phyloP scores from a whole-genome alignment of 2,888 invertebrate species.

The Pristionchus mayeri region DNA sequence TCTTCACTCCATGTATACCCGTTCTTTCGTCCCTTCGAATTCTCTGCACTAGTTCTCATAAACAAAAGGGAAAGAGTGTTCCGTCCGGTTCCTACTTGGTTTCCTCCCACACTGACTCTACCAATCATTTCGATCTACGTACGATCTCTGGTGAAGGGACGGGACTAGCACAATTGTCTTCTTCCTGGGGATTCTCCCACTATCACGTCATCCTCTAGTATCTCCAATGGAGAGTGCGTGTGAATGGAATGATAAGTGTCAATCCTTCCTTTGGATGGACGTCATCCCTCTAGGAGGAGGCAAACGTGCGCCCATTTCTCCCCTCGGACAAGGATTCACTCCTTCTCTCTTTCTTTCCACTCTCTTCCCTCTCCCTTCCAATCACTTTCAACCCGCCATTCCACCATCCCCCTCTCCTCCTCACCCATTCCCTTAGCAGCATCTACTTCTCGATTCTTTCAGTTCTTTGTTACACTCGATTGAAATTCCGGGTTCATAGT shows the following conservation, averaged over 20 bases:
- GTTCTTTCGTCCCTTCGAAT: background rate
- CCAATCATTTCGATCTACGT: background rate
- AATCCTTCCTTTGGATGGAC: background rate
- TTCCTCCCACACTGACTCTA: background rate
- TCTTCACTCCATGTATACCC: background rate
- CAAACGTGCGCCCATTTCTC: background rate
- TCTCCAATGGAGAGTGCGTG: background rate
- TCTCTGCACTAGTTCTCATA: background rate
- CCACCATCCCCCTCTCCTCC: background rate
- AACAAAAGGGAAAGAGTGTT: background rate
- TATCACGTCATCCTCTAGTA: background rate
- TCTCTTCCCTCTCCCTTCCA: background rate
- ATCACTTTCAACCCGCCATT: background rate
- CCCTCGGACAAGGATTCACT: background rate
- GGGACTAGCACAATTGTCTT: too few relatives aligned
- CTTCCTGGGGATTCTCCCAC: background rate
- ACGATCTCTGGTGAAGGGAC: background rate
- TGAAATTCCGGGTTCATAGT: background rate
- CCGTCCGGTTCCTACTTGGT: background rate
- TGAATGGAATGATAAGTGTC: background rate
- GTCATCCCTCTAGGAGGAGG: background rate
- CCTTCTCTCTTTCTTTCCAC: background rate
- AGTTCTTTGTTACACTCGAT: background rate
- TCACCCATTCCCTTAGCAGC: background rate
- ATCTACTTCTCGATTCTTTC: background rate